Evolutionary conservation across 1,140 invertebrate species (phyloP).

Genomic region (Papilio polytes): DNA sequence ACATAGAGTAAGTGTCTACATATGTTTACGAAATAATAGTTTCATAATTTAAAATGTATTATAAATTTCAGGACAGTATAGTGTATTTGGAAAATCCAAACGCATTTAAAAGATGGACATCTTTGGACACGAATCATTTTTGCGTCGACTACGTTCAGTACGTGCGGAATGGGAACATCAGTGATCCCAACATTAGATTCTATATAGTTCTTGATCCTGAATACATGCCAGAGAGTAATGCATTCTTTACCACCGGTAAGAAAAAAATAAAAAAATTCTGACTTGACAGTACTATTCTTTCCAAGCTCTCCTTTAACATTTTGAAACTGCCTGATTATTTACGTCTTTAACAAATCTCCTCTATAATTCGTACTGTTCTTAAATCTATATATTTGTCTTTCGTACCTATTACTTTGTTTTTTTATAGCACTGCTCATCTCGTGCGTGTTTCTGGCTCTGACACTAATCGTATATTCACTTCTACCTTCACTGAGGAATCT

Average conservation of each 20-base stretch:
- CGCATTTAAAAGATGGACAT: constrained; percentile 39
- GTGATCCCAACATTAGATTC: not conserved
- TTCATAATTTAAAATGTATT: not conserved
- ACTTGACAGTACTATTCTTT: not conserved
- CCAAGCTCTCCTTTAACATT: not conserved
- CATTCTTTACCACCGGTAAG: constrained; percentile 34
- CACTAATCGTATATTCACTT: constrained; percentile 62
- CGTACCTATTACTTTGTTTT: not conserved
- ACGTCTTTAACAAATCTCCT: too few relatives aligned
- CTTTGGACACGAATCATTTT: constrained; percentile 10
- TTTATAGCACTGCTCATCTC: constrained; percentile 57
- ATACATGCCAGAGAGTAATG: not conserved
- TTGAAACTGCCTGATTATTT: too few relatives aligned
- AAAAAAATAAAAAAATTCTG: not conserved
- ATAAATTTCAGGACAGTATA: constrained; percentile 39
- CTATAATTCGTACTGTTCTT: too few relatives aligned
- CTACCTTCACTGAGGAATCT: constrained; percentile 65
- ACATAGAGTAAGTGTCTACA: too few relatives aligned
- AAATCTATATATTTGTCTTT: too few relatives aligned
- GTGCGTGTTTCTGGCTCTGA: constrained; percentile 62
- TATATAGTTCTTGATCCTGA: constrained; percentile 7
- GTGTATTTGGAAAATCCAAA: constrained; percentile 39
- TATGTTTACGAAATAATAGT: too few relatives aligned
- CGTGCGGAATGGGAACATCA: not conserved
- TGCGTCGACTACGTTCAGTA: constrained; percentile 31